Evolutionary conservation across 1,140 invertebrate genomes (phyloP), one percentile per base, ranked within the genome.

Genomic region (Caenorhabditis remanei): DNA sequence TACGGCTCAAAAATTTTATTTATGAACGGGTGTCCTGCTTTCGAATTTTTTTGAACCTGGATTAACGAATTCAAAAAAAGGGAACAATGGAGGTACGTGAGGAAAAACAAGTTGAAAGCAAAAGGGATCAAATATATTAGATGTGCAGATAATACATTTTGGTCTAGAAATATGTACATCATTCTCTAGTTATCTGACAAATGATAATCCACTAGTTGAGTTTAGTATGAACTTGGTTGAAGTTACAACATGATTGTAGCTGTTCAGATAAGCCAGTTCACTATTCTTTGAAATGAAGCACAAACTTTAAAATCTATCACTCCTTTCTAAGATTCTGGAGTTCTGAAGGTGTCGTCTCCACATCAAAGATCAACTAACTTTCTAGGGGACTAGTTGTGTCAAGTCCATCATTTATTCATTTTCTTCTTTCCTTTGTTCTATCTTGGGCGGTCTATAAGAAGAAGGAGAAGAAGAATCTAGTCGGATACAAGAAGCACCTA

Each of bases 381-480:
- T 32, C 24, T 65, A 65, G 61, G 32, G 32, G 32, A 65, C 61
- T 40, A 40, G 61, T 40, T 24, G 61, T 40, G 61, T 65, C 61
- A 65, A 65, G 61, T 41, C 32, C 61, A 65, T 65, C 9, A 65
- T 65, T 65, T 65, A 65, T 65, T 65, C 61, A 65, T 65, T 65
- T 41, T 11, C 61, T 40, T 11, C 32, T 32, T 32, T 40, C 13
- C 11, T 65, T 32, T 32, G 13, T 40, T 40, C 24, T 40, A 2
- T 41, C 11, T 32, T 32, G 1, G 61, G 11, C 5, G 5, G 11
- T 40, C 32, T 40, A 40, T 1, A 32, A 41, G 32, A 14, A 65
- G 61, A 40, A 32, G 61, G 21, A n/a, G 56, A 3, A 9, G 56
- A 61, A 61, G n/a, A 21, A 21, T 21, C 32, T 32, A 32, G 32